A percentile compares a stretch with the other conserved stretches of the same genome.
Conservation (phyloP, 2,797 vertebrate genomes). For the Pagetopsis macropterus region DNA sequence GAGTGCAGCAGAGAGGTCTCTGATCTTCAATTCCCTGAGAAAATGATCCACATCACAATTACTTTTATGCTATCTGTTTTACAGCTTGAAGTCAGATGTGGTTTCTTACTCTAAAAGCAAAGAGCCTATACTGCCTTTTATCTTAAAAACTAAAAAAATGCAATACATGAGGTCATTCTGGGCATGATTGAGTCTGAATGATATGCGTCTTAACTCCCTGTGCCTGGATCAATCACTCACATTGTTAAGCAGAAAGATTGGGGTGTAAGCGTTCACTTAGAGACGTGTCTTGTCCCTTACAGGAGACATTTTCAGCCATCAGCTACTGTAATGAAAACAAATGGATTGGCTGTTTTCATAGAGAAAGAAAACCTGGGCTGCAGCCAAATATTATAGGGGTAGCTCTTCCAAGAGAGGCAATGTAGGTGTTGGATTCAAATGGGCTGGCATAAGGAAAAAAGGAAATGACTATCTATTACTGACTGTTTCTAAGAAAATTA, state of each 20-base stretch:
- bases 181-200: constrained; percentile 40
- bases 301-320: constrained; percentile 66
- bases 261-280: constrained; percentile 54
- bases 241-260: constrained; percentile 41
- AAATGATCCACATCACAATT: constrained; percentile 57
- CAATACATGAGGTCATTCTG: constrained; percentile 14
- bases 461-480: constrained; percentile 35
- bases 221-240: constrained; percentile 46
- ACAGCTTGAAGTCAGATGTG: constrained; percentile 32
- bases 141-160: constrained; percentile 36
- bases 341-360: constrained; percentile 63
- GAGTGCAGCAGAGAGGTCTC: constrained; percentile 37
- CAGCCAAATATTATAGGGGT: constrained; percentile 57
- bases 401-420: constrained; percentile 44
- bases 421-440: constrained; percentile 46
- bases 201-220: constrained; percentile 42
- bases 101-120: constrained; percentile 43
- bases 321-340: constrained; percentile 78
- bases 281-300: constrained; percentile 54
- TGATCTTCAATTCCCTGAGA: constrained; percentile 62
- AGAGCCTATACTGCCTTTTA: constrained; percentile 43
- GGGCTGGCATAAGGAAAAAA: constrained; percentile 37
- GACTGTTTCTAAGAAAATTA: constrained; percentile 41
- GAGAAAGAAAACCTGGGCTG: constrained; percentile 54
- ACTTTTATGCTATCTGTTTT: constrained; percentile 48